Conservation (phyloP, 2,113 vertebrate genomes). For the Bubo blakistoni region DNA sequence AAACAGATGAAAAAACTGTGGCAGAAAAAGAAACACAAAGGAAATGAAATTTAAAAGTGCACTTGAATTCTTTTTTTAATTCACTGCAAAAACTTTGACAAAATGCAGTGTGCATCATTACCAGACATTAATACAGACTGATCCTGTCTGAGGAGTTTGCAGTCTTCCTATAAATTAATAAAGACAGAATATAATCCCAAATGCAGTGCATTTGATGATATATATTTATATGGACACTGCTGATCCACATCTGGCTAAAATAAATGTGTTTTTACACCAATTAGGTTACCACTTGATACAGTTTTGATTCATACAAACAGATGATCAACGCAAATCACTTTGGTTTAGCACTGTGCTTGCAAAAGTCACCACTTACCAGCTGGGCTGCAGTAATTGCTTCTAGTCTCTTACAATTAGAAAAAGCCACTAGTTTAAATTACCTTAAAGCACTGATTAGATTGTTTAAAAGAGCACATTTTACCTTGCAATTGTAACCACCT, state of each 20-base stretch:
- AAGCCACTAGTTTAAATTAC: not conserved
- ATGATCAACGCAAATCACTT: not conserved
- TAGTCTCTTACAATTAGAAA: not conserved
- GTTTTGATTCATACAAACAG: not conserved
- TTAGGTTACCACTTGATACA: not conserved
- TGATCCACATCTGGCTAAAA: slow-evolving; percentile 10
- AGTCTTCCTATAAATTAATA: not conserved
- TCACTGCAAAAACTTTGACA: not conserved
- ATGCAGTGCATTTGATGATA: not conserved
- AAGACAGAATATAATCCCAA: not conserved
- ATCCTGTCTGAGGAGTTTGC: not conserved
- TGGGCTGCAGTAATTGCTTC: not conserved
- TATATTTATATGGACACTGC: not conserved
- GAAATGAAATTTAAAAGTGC: not conserved
- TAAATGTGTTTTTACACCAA: not conserved
- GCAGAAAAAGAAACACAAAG: not conserved
- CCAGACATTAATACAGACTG: not conserved
- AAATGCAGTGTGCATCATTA: not conserved
- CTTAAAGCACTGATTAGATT: not conserved
- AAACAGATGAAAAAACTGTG: not conserved
- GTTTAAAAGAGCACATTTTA: not conserved
- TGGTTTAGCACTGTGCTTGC: not conserved
- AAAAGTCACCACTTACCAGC: not conserved
- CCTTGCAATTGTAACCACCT: not conserved
- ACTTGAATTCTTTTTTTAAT: not conserved